Base-by-base conservation (phyloP, 2,797 vertebrate species). In the Alca torda region DNA sequence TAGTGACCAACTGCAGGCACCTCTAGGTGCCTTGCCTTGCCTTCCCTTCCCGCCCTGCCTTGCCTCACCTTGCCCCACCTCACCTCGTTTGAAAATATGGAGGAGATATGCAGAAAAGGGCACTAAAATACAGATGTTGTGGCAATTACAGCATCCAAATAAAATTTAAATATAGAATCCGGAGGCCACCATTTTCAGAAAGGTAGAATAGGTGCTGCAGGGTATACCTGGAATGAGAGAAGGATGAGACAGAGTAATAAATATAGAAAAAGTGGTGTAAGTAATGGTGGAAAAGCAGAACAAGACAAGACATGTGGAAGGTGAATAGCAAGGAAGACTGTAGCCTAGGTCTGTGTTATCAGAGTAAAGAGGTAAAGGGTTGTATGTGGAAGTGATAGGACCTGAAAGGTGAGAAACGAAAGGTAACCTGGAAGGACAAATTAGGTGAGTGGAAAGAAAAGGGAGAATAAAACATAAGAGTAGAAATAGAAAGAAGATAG, bases 381-480 rank as follows among this genome's bases (percentile, higher is more conserved):
- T 50, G 9, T 16, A 60, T 2, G 13, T 5, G 0, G 15, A 84
- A 53, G 31, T 0, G 60, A 10, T 7, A 24, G 9, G 4, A 74
- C 6, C 2, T 84, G 69, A 77, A 88, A 76, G 24, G 4, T 39
- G 12, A 46, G 73, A 60, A 89, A 41, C 3, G 4, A 56, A 88
- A 73, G 4, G 18, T 65, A 72, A 67, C 7, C 15, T 68, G 20
- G 12, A 86, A 80, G 4, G 23, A 35, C 35, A 83, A 60, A 64
- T 7, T 26, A 30, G 35, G 54, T 73, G 48, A 67, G 8, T 45
- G 15, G 17, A 64, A 87, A 68, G 4, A 15, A 75, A 70, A n/a
- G 6, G 50, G 19, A 37, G 12, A 57, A 21, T 23, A 39, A 73
- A 90, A 28, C 3, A 70, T 33, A 72, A 89, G 14, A 17, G 28